Conservation (phyloP, 2,888 invertebrate genomes). For the Drosophila mimica region DNA sequence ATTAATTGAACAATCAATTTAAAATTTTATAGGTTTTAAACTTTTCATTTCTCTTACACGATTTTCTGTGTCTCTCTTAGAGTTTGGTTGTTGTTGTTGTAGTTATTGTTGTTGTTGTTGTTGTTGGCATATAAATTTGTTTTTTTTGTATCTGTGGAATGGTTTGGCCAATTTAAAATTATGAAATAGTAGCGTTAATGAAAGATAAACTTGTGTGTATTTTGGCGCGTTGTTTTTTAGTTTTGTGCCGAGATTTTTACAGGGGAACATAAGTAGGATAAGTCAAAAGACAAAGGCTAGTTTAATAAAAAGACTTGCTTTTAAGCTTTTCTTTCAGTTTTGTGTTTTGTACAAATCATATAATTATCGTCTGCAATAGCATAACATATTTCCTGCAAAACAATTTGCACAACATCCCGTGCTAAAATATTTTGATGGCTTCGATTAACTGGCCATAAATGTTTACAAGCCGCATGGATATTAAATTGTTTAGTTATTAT, state of each 20-base stretch:
- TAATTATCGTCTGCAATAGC: background rate
- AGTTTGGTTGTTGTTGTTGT: slow-evolving; percentile 6
- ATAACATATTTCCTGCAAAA: slow-evolving; percentile 6
- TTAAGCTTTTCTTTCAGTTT: background rate
- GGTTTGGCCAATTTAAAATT: slow-evolving; percentile 67
- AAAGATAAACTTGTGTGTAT: slow-evolving; percentile 62
- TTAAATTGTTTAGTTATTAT: slow-evolving; percentile 31
- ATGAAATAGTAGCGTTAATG: slow-evolving; percentile 73
- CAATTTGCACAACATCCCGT: slow-evolving; percentile 16
- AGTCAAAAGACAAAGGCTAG: background rate
- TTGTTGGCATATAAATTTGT: slow-evolving; percentile 69
- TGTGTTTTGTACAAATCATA: background rate
- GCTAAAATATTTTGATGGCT: slow-evolving; percentile 60
- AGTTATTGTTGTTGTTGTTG: slow-evolving; percentile 35
- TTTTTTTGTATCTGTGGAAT: slow-evolving; percentile 66
- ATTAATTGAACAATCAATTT: slow-evolving; percentile 85
- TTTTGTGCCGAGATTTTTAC: slow-evolving; percentile 11
- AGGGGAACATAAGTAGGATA: background rate
- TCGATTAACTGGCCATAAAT: slow-evolving; percentile 56
- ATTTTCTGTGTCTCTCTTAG: slow-evolving; percentile 49
- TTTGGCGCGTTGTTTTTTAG: slow-evolving; percentile 41
- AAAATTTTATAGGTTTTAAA: slow-evolving; percentile 83
- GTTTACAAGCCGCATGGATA: slow-evolving; percentile 25
- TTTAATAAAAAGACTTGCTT: background rate
- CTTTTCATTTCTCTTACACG: slow-evolving; percentile 77